Evolutionary conservation across 1,140 invertebrate genomes (phyloP).

Genomic region (Choristoneura fumiferana): DNA sequence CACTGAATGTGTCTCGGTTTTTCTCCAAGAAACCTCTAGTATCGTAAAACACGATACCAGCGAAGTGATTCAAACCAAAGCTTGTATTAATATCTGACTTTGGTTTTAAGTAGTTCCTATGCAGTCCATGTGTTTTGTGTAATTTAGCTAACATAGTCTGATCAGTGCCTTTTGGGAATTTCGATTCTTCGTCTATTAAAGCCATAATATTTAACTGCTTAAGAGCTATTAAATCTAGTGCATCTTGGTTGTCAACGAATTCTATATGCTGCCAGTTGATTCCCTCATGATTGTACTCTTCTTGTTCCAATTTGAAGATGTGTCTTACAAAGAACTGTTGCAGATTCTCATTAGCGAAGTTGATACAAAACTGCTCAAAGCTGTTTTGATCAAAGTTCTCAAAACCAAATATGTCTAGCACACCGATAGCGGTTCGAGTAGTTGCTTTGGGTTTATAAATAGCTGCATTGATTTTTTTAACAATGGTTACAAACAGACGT

Average conservation of each 20-base stretch:
- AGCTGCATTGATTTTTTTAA: conserved; percentile 97
- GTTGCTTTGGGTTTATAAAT: conserved; percentile 93
- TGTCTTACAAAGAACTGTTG: conserved; percentile 99
- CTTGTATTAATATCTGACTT: conserved; percentile 98
- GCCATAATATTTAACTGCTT: conserved; percentile 99
- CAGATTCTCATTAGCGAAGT: conserved; percentile 99
- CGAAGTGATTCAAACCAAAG: conserved; percentile 98
- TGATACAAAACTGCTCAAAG: conserved; percentile 99
- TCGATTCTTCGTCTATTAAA: conserved; percentile 98
- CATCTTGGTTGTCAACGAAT: conserved; percentile 99
- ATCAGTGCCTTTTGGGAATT: conserved; percentile 99
- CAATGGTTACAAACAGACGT: conserved; percentile 96
- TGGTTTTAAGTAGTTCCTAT: conserved; percentile 97
- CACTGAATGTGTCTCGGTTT: conserved; percentile 98
- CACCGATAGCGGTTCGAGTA: conserved; percentile 93
- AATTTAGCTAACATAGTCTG: conserved; percentile 98
- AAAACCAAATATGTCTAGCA: conserved; percentile 99
- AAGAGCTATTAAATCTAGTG: conserved; percentile 97
- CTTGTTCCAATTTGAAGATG: conserved; percentile 99
- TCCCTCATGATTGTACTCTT: conserved; percentile 98
- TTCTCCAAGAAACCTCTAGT: conserved; percentile 98
- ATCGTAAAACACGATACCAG: conserved; percentile 98
- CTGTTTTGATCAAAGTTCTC: conserved; percentile 99
- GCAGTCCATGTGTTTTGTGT: conserved; percentile 95
- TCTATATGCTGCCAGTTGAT: conserved; percentile 99